phyloP scores from a whole-genome alignment of 2,113 vertebrate genomes.

The Parus major region DNA sequence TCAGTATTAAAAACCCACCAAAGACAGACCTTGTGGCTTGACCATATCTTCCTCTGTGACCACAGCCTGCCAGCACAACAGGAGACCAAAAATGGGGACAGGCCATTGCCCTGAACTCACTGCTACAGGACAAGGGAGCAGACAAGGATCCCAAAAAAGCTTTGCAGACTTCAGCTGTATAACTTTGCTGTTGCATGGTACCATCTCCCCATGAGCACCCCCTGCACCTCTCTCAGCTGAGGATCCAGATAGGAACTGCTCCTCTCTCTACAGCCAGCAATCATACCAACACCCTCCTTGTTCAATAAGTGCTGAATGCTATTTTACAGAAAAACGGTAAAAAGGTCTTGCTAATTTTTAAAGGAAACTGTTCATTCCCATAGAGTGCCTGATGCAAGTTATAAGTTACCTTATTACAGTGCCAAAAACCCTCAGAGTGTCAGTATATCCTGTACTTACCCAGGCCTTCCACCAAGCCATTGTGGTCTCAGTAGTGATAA shows the following conservation, averaged over 20 bases:
- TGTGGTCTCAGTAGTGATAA: background rate
- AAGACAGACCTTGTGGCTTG: background rate
- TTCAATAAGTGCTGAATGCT: background rate
- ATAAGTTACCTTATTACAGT: background rate
- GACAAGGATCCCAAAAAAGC: background rate
- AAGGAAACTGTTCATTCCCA: background rate
- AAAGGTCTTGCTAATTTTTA: background rate
- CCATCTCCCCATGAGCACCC: background rate
- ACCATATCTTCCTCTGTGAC: background rate
- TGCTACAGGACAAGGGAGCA: background rate
- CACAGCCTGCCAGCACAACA: background rate
- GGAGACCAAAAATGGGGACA: background rate
- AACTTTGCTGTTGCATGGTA: background rate
- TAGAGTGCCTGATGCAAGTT: background rate
- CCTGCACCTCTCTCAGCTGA: background rate
- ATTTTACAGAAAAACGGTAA: background rate
- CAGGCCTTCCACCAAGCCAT: constrained; percentile 68
- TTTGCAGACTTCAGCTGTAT: background rate
- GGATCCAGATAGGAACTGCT: background rate
- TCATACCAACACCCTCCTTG: background rate
- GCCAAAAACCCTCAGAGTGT: background rate
- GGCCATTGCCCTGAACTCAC: background rate
- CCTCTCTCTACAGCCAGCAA: background rate
- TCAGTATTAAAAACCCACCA: background rate
- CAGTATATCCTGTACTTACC: constrained; percentile 32